These are phyloP conservation scores for Drosophila mauritiana DNA, from an alignment of 1,140 invertebrate species.

Conservation along the genomic window DNA sequence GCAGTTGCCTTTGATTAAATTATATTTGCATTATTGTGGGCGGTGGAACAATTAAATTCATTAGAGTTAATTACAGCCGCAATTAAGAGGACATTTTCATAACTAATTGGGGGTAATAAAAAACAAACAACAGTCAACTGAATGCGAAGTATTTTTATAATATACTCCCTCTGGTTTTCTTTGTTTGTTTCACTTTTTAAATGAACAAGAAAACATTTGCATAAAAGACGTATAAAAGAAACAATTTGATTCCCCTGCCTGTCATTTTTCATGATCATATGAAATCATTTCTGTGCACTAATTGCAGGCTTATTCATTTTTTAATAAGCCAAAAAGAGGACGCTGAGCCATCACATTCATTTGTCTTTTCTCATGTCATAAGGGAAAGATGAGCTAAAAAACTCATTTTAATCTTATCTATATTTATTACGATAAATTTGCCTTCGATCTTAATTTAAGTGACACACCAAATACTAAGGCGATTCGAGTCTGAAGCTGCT, in stretches of 20 bases:
- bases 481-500: constrained; percentile 11
- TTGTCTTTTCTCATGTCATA: background rate
- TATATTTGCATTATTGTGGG: constrained; percentile 31
- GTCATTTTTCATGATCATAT: background rate
- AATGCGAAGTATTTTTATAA: constrained; percentile 56
- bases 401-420: background rate
- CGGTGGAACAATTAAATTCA: constrained; percentile 66
- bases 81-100: constrained; percentile 75
- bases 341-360: too few relatives aligned
- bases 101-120: constrained; percentile 60
- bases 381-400: background rate
- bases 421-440: background rate
- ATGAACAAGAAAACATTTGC: constrained; percentile 32
- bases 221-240: constrained; percentile 20
- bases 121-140: constrained; percentile 13
- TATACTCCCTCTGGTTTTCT: constrained; percentile 26
- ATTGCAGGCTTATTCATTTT: too few relatives aligned
- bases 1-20: constrained; percentile 60
- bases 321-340: too few relatives aligned
- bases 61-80: constrained; percentile 70
- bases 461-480: constrained; percentile 8
- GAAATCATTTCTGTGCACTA: background rate
- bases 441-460: constrained; percentile 8
- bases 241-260: background rate
- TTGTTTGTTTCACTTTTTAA: constrained; percentile 47